phyloP scores from a whole-genome alignment of 2,113 vertebrate genomes.

The Tautogolabrus adspersus region DNA sequence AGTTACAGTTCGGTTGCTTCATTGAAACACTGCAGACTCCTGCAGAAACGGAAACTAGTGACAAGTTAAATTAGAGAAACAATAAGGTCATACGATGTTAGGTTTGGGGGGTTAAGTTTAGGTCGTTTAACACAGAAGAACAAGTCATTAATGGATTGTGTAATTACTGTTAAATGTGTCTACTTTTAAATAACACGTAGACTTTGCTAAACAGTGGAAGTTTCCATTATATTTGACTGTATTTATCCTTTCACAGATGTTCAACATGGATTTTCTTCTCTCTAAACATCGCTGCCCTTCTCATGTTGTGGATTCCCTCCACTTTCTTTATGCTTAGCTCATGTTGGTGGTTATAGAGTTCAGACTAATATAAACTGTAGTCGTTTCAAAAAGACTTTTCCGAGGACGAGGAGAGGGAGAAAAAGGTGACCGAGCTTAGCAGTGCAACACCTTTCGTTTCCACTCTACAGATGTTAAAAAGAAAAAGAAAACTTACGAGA shows the following conservation, averaged over 20 bases:
- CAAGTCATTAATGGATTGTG: not conserved
- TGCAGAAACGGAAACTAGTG: not conserved
- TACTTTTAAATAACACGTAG: too few species aligned
- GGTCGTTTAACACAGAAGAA: not conserved
- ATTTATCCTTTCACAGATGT: not conserved
- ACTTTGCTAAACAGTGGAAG: not conserved
- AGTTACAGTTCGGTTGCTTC: too few species aligned
- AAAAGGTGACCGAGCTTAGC: too few species aligned
- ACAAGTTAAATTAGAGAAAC: not conserved
- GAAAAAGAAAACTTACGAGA: conserved; percentile 40
- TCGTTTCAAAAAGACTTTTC: not conserved
- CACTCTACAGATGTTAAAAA: too few species aligned
- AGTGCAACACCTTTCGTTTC: rapidly evolving
- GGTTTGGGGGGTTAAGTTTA: not conserved
- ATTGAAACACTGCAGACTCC: too few species aligned
- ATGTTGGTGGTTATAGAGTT: not conserved
- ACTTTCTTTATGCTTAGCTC: not conserved
- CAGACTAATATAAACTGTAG: not conserved
- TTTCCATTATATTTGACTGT: too few species aligned
- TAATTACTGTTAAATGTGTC: too few species aligned
- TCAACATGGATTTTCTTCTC: not conserved
- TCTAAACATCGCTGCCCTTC: not conserved
- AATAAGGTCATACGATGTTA: not conserved
- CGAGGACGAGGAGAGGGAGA: too few species aligned
- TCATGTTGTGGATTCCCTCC: not conserved